Percentiles rank a stretch among this genome's conserved stretches.
Conservation (phyloP, 2,797 vertebrate species). For the Ciconia nigra region DNA sequence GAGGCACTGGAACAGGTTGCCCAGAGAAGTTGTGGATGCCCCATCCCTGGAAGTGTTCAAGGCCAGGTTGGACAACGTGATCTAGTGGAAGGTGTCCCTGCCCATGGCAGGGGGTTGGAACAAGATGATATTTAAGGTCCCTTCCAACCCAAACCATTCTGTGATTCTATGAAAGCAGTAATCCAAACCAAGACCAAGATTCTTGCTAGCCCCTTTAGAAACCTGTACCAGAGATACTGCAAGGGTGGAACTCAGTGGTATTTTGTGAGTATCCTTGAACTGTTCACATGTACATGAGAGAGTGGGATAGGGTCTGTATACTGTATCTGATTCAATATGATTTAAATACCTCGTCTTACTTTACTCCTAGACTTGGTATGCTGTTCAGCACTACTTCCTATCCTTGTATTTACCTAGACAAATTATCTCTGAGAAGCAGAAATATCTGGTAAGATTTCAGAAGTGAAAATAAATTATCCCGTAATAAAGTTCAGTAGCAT, state of each 20-base stretch:
- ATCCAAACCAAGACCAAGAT: neutral
- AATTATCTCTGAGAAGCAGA: neutral
- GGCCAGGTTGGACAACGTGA: too few relatives aligned
- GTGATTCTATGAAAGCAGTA: too few relatives aligned
- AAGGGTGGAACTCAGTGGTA: fast-evolving
- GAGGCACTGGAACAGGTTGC: too few relatives aligned
- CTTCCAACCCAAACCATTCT: too few relatives aligned
- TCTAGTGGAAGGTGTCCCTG: too few relatives aligned
- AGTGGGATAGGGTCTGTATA: neutral
- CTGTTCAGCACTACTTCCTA: neutral
- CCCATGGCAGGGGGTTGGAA: too few relatives aligned
- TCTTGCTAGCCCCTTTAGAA: neutral
- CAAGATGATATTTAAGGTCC: too few relatives aligned
- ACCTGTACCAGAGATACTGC: neutral
- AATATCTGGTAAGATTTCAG: neutral
- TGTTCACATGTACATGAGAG: fast-evolving
- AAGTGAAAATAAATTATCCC: neutral
- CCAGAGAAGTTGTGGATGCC: too few relatives aligned
- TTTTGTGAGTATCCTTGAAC: too few relatives aligned
- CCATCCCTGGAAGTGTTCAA: too few relatives aligned
- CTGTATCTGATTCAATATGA: neutral
- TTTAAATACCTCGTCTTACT: too few relatives aligned
- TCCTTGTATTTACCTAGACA: neutral
- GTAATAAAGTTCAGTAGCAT: neutral
- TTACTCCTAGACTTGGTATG: neutral